Conservation (phyloP, 2,888 invertebrate species). For the Branchellion lobata region DNA sequence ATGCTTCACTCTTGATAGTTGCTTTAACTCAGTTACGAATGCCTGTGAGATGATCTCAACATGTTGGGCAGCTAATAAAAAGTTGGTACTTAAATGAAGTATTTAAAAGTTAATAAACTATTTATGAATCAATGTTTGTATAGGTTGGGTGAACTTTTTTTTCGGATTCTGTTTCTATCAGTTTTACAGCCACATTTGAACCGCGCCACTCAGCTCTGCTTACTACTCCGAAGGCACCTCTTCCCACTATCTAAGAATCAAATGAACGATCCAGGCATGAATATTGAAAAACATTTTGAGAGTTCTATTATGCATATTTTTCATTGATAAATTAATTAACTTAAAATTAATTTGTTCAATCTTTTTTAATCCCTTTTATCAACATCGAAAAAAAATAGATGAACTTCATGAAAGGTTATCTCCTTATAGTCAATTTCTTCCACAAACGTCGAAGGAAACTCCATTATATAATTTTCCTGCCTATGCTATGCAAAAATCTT, state of each 20-base stretch:
- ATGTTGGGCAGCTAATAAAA: too few relatives aligned
- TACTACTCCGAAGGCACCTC: slow-evolving; percentile 90
- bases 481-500: too few relatives aligned
- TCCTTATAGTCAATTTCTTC: slow-evolving; percentile 59
- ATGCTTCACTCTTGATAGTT: slow-evolving; percentile 85
- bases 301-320: background rate
- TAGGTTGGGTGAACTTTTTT: too few relatives aligned
- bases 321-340: too few relatives aligned
- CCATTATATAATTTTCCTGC: too few relatives aligned
- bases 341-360: too few relatives aligned
- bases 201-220: slow-evolving; percentile 84
- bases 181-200: slow-evolving; percentile 85
- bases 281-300: background rate
- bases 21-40: slow-evolving; percentile 80
- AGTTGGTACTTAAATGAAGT: too few relatives aligned
- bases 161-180: slow-evolving; percentile 85
- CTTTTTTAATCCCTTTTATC: too few relatives aligned
- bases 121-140: too few relatives aligned
- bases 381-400: too few relatives aligned
- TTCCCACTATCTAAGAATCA: slow-evolving; percentile 59
- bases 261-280: background rate
- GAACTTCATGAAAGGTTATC: slow-evolving; percentile 58
- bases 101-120: too few relatives aligned
- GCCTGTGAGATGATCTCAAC: slow-evolving; percentile 62
- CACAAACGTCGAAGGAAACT: slow-evolving; percentile 53